Base-by-base conservation (phyloP, 1,140 invertebrate species). In the Sycophila sp. region DNA sequence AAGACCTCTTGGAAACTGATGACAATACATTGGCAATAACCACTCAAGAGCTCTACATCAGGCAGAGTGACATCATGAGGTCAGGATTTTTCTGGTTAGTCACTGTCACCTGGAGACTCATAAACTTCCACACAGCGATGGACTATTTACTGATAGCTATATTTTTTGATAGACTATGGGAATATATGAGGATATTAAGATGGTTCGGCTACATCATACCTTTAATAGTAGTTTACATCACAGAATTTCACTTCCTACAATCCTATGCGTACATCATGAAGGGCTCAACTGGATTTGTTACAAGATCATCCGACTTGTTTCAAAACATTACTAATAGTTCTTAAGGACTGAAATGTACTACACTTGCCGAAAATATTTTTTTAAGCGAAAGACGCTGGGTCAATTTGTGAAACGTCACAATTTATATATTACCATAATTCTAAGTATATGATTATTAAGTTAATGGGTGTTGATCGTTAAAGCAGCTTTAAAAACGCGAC, bases 121-220 rank as follows among this genome's bases (percentile, higher is more conserved):
- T 93, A 1, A 94, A 95, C 79, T 92, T 93, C 0, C 94, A 95
- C 78, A 92, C 92, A 30, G 86, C 94, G 65, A 82, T 94, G 17
- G 93, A 96, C 81, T 88, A 91, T 66, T 78, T 95, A 13, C 87
- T 94, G 6, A 80, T 95, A 28, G 89, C 92, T 26, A 91, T 96
- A 69, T 94, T 94, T 81, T 90, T 93, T 77, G 93, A 95, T 88
- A 92, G 92, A 76, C 82, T 92, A 2, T 92, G 92, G 91, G 88
- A 91, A 40, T 92, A 93, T 71, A 78, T 93, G n/a, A 87, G 87
- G 70, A 78, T 87, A 26, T 84, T 91, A 5, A 90, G 92, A 73
- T 92, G 90, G 79, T 82, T 86, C 42, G 90, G 91, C 30, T 91
- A 88, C 74, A 84, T 87, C 42, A 73, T 90, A 59, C 79, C 91